These are phyloP conservation scores for Okamejei kenojei DNA, from an alignment of 2,797 vertebrate species.

Conservation along the genomic window DNA sequence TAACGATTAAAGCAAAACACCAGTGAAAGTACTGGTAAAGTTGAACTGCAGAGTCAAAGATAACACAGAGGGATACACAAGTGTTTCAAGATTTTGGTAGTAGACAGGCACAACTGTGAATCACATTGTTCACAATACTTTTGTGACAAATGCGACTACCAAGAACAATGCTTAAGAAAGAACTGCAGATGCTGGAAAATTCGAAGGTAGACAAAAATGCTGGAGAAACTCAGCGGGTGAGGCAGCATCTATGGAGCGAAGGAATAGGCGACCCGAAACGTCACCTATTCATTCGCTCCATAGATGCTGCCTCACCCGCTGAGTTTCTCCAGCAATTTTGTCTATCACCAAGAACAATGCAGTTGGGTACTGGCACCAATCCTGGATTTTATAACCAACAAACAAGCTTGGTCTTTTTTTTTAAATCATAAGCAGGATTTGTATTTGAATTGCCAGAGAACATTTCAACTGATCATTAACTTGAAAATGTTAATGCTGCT, in stretches of 20 bases:
- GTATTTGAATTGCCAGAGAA: not conserved
- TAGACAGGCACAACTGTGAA: not conserved
- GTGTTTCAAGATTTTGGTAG: not conserved
- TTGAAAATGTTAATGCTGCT: no score
- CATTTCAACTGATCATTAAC: no score
- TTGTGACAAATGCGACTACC: not conserved
- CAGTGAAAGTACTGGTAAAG: not conserved
- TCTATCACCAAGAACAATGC: not conserved
- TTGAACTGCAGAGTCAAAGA: not conserved
- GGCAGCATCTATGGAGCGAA: no score
- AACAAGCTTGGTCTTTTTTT: not conserved
- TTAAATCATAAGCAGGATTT: not conserved
- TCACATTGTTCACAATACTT: slow-evolving; percentile 8
- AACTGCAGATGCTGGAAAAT: no score
- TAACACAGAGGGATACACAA: not conserved
- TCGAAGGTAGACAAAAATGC: no score
- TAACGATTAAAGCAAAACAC: not conserved
- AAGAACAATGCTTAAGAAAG: not conserved
- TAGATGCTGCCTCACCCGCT: no score
- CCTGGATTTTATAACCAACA: not conserved
- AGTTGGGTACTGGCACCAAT: not conserved
- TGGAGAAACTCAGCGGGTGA: no score
- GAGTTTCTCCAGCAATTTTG: not conserved
- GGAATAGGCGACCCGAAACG: no score
- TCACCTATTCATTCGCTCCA: no score